Percentiles rank a stretch among this genome's conserved stretches.
Conservation (phyloP, 1,140 invertebrate species). For the Drosophila erecta region DNA sequence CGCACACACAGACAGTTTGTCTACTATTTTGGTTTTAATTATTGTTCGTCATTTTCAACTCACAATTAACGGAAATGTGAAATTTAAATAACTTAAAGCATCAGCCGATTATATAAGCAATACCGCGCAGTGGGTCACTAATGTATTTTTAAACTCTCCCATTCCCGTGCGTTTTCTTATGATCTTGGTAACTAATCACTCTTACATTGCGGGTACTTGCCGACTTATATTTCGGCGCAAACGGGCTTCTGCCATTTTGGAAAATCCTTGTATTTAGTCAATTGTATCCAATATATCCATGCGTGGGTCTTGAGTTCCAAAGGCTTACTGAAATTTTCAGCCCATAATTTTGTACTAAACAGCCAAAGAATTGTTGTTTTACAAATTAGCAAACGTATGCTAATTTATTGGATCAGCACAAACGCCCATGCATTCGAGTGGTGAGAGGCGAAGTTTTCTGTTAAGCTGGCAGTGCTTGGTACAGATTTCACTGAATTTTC, state of each 20-base stretch:
- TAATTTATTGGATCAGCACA: slow-evolving; percentile 62
- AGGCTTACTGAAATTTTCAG: slow-evolving; percentile 51
- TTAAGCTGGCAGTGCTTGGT: slow-evolving; percentile 46
- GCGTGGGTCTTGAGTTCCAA: slow-evolving; percentile 34
- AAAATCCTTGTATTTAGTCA: slow-evolving; percentile 4
- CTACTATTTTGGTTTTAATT: slow-evolving; percentile 50
- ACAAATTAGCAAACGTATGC: slow-evolving; percentile 63
- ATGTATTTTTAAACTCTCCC: slow-evolving; percentile 15
- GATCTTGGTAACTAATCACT: slow-evolving; percentile 14
- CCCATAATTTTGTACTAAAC: slow-evolving; percentile 41
- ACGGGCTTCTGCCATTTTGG: slow-evolving; percentile 72
- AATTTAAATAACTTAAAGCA: slow-evolving; percentile 67
- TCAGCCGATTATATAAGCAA: slow-evolving; percentile 58
- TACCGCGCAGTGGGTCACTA: slow-evolving; percentile 33
- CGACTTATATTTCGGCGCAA: slow-evolving; percentile 77
- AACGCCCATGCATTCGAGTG: slow-evolving; percentile 40
- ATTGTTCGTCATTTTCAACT: slow-evolving; percentile 9
- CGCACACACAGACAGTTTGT: slow-evolving; percentile 3
- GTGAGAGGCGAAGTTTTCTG: slow-evolving; percentile 17
- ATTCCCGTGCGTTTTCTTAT: neutral
- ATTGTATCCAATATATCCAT: slow-evolving; percentile 46
- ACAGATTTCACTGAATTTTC: slow-evolving; percentile 10
- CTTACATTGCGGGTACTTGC: slow-evolving; percentile 75
- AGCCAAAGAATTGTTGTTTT: slow-evolving; percentile 56
- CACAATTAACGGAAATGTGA: slow-evolving; percentile 74